Evolutionary conservation across 2,113 vertebrate species (phyloP), one percentile per base, ranked within the genome.

Genomic region (Mionectes macconnelli): DNA sequence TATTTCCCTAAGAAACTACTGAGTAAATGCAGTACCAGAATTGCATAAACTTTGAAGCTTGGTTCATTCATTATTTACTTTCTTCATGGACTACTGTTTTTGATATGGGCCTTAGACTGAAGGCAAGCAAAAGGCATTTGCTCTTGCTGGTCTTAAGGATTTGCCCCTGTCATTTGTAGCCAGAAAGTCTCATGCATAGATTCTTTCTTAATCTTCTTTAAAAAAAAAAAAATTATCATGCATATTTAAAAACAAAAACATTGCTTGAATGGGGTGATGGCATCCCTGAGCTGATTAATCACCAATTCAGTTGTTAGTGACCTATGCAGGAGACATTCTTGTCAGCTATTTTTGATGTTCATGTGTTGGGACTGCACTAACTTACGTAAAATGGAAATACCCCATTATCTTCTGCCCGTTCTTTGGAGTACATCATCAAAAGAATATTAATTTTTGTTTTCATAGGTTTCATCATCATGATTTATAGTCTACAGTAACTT

Each of bases 401-500:
- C 69, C 90, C 86, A 4, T 93, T 92, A 64, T 89, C 47, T 77
- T 78, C 76, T 95, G 40, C 69, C 55, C 47, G 82, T 85, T 91
- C 66, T 92, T 94, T 93, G 90, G 73, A 92, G 87, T 90, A 70
- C 64, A 90, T 40, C 87, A 83, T 94, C 93, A 94, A 97, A 95
- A 88, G 93, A 81, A 77, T 95, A 85, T 93, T 57, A 82, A 96
- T 85, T 94, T 95, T 70, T 97, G 95, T 97, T 97, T 96, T 95
- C 87, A 60, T 97, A 97, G 93, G 96, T 97, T 96, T 91, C 96
- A 90, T 96, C 96, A 95, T 77, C 96, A 94, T 95, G 94, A 72
- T 95, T 97, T 96, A 47, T 97, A 96, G 90, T 93, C 96, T 96
- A 75, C 96, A 89, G 94, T 97, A 96, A 97, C 96, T 95, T 96